A percentile compares a stretch with the other conserved stretches of the same genome.
Conservation (phyloP, 2,113 vertebrate genomes). For the Mastomys coucha region DNA sequence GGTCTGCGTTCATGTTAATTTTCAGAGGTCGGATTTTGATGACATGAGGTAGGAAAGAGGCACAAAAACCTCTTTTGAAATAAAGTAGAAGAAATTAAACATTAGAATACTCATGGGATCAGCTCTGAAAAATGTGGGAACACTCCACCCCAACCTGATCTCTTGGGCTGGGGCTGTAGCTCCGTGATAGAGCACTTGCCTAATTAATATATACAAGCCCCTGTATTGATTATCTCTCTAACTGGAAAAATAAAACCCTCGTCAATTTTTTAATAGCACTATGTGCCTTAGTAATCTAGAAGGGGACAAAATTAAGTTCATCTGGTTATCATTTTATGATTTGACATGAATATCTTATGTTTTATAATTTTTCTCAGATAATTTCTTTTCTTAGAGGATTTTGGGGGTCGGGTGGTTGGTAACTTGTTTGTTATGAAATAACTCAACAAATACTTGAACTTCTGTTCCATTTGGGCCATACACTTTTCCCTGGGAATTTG, state of each 20-base stretch:
- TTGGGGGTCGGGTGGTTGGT: not conserved
- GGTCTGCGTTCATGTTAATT: not conserved
- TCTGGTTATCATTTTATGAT: conserved; percentile 37
- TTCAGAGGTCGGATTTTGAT: conserved; percentile 6
- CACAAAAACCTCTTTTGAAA: not conserved
- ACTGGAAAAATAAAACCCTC: not conserved
- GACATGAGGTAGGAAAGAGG: not conserved
- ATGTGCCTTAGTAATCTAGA: not conserved
- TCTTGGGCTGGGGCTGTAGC: not conserved
- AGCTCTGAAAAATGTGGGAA: not conserved
- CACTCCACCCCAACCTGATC: not conserved
- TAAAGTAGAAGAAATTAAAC: not conserved
- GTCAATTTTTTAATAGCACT: not conserved
- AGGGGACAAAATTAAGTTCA: conserved; percentile 12
- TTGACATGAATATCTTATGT: not conserved
- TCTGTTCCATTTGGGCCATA: not conserved
- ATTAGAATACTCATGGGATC: not conserved
- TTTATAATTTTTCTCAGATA: conserved; percentile 33
- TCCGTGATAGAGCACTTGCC: not conserved
- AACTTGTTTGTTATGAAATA: not conserved
- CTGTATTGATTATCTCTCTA: not conserved
- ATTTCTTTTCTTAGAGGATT: conserved; percentile 27
- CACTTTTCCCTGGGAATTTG: conserved; percentile 20
- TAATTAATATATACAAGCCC: not conserved
- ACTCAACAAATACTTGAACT: conserved; percentile 21